phyloP scores from a whole-genome alignment of 2,113 vertebrate genomes.

The Hypocryptadius cinnamomeus region DNA sequence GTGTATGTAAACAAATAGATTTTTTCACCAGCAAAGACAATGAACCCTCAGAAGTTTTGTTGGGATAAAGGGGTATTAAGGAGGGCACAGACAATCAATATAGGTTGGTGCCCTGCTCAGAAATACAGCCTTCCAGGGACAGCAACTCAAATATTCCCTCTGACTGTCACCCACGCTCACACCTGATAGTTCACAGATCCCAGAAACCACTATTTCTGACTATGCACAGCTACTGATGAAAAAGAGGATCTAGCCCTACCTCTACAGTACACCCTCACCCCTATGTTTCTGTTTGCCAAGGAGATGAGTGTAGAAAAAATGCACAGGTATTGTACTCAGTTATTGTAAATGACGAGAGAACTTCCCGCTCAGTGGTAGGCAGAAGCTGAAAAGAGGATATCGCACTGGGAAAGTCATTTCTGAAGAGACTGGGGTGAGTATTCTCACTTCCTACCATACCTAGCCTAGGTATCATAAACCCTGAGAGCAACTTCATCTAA shows the following conservation, averaged over 20 bases:
- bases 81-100: background rate
- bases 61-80: background rate
- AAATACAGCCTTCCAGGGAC: background rate
- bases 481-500: background rate
- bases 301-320: background rate
- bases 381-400: conserved; percentile 20
- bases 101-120: background rate
- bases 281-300: background rate
- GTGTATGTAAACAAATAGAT: background rate
- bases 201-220: background rate
- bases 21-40: background rate
- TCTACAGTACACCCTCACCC: background rate
- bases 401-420: background rate
- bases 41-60: background rate
- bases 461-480: background rate
- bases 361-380: background rate
- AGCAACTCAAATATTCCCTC: background rate
- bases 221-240: background rate
- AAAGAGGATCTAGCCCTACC: background rate
- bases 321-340: background rate
- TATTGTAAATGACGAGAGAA: background rate
- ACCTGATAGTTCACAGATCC: background rate
- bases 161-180: background rate
- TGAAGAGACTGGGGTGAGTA: background rate
- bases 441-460: background rate